Base-by-base conservation (phyloP, 2,888 invertebrate genomes). In the Invenusta paracnida region DNA sequence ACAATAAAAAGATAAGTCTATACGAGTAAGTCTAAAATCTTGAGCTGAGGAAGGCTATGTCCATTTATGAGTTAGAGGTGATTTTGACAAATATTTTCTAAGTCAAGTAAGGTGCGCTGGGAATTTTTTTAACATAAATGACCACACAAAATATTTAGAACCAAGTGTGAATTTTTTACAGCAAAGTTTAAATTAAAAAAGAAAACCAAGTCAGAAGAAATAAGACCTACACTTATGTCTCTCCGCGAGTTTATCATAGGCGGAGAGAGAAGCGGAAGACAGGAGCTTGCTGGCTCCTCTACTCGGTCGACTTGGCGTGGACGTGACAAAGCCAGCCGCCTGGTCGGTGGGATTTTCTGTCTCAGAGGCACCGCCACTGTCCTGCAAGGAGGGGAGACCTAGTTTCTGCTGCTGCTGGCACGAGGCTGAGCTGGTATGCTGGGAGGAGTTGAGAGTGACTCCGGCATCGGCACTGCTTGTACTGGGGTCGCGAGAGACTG, bases 201-300 rank as follows among this genome's bases (percentile, higher is more conserved):
- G n/a, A n/a, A n/a, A n/a, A n/a, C n/a, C n/a, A n/a, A n/a, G n/a
- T n/a, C n/a, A n/a, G n/a, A n/a, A n/a, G n/a, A 25, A 2, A 23
- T 23, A 73, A 23, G 2, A 23, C 73, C 23, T 23, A 73, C 73
- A 73, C 23, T 23, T 13, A 13, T 73, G 73, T 2, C 73, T 73
- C 73, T 73, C 73, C 11, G 73, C 73, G 11, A 73, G 73, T 73
- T 73, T 73, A 25, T 73, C 73, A 25, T 73, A 73, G 27, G 73
- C 73, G 2, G 23, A 23, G 11, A 73, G 25, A 2, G 73, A 73
- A 2, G 73, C 73, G 11, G 73, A 73, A 2, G 73, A 73, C 17
- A 13, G 73, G 73, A 73, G 73, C 2, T 5, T 73, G 25, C 27
- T 13, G 11, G 17, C 17, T 2, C 73, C 73, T 48, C 48, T 5